Evolutionary conservation across 35 echinoderm and acorn worm genomes (phyloP).

Genomic region (Diadema setosum): DNA sequence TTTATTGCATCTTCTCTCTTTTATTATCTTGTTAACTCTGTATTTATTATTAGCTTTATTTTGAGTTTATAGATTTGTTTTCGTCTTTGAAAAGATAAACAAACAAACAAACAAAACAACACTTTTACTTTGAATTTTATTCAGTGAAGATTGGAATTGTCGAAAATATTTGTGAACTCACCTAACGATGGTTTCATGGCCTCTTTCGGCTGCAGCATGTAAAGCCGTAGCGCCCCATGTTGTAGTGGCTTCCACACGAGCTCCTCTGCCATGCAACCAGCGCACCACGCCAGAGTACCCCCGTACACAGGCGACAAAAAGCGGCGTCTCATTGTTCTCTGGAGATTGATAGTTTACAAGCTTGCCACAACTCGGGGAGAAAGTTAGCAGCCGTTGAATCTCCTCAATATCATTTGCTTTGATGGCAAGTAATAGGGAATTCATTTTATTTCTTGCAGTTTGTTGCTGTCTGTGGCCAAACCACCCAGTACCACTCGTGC

Average conservation of each 20-base stretch:
- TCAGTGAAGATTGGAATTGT: no score
- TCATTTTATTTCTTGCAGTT: not conserved
- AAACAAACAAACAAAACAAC: no score
- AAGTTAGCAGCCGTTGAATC: not conserved
- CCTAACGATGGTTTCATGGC: slow-evolving; percentile 3
- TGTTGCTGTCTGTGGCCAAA: no score
- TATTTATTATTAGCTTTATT: no score
- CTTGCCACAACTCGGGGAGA: not conserved
- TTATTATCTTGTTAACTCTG: no score
- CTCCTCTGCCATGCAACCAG: slow-evolving; percentile 33
- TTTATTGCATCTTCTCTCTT: no score
- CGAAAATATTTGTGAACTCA: no score
- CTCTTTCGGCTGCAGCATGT: slow-evolving; percentile 53
- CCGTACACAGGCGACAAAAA: slow-evolving; percentile 43
- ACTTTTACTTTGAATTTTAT: no score
- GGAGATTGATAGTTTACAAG: slow-evolving; percentile 30
- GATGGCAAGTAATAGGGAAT: not conserved
- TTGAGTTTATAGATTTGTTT: no score
- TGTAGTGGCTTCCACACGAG: not conserved
- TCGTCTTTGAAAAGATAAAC: no score
- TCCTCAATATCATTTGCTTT: not conserved
- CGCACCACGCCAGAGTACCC: slow-evolving; percentile 12
- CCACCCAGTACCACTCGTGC: no score
- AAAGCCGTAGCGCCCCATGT: slow-evolving; percentile 48
- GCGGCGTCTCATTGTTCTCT: slow-evolving; percentile 14